Percentiles rank a stretch among this genome's conserved stretches.
phyloP scores from a whole-genome alignment of 2,113 vertebrate genomes.

The Tenrec ecaudatus region DNA sequence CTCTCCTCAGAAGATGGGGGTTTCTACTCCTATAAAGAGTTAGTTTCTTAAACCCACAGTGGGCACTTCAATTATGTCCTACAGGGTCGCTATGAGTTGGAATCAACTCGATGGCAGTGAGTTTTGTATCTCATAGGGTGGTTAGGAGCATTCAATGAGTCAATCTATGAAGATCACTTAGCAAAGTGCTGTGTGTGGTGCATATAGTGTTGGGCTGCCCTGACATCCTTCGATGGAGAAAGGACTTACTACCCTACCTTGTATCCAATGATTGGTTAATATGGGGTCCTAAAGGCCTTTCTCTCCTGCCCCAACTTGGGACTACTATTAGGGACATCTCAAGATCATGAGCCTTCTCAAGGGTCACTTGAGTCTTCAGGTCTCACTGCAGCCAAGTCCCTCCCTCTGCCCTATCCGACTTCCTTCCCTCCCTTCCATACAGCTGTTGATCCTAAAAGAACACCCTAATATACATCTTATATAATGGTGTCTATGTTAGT shows the following conservation, averaged over 20 bases:
- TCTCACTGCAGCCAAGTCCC: neutral
- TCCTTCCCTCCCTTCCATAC: neutral
- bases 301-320: neutral
- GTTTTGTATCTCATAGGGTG: neutral
- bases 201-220: neutral
- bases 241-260: neutral
- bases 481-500: neutral
- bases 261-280: neutral
- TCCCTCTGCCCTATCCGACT: neutral
- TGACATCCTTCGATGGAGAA: neutral
- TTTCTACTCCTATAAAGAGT: no score
- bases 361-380: neutral
- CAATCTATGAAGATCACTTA: neutral
- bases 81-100: no score
- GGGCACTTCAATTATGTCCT: no score
- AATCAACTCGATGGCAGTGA: no score
- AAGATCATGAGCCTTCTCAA: neutral
- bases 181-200: neutral
- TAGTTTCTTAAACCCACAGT: no score
- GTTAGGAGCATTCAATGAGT: neutral
- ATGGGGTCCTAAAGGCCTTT: neutral
- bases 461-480: neutral
- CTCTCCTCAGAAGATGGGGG: no score
- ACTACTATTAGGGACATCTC: neutral
- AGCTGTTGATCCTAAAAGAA: neutral